phyloP scores from a whole-genome alignment of 2,797 vertebrate species.

The Acipenser ruthenus region DNA sequence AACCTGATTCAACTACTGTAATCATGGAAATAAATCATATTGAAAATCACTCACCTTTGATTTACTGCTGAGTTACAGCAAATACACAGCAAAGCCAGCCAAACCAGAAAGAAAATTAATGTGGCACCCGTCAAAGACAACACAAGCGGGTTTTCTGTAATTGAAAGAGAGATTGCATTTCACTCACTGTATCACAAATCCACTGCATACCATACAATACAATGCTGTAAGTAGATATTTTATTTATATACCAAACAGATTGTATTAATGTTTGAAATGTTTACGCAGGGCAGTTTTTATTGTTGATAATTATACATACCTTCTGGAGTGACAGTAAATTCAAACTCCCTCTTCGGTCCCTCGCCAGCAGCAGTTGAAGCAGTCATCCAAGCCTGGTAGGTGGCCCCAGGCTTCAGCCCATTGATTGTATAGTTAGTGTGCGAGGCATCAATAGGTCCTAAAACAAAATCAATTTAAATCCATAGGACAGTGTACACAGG shows the following conservation, averaged over 20 bases:
- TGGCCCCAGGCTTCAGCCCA: constrained; percentile 25
- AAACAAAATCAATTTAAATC: constrained; percentile 7
- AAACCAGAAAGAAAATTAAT: constrained; percentile 1
- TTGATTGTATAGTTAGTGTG: constrained; percentile 29
- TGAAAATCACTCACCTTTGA: constrained; percentile 56
- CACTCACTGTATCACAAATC: not conserved
- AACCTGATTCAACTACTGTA: no score
- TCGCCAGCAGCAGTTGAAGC: constrained; percentile 67
- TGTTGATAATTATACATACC: constrained; percentile 25
- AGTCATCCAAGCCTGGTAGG: constrained; percentile 68
- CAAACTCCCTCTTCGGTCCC: constrained; percentile 36
- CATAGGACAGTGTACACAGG: not conserved
- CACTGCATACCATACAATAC: not conserved
- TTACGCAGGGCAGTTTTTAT: not conserved
- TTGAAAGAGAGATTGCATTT: constrained; percentile 34
- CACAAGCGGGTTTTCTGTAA: constrained; percentile 13
- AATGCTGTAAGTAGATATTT: not conserved
- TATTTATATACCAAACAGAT: not conserved
- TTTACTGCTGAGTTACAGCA: constrained; percentile 45
- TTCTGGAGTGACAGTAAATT: constrained; percentile 17
- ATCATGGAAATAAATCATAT: no score
- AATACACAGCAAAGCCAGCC: constrained; percentile 38
- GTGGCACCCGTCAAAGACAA: not conserved
- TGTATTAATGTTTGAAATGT: no score
- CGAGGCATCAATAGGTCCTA: constrained; percentile 18